Conservation (phyloP, 2,797 vertebrate genomes). For the Gymnoscopelus microlampas region DNA sequence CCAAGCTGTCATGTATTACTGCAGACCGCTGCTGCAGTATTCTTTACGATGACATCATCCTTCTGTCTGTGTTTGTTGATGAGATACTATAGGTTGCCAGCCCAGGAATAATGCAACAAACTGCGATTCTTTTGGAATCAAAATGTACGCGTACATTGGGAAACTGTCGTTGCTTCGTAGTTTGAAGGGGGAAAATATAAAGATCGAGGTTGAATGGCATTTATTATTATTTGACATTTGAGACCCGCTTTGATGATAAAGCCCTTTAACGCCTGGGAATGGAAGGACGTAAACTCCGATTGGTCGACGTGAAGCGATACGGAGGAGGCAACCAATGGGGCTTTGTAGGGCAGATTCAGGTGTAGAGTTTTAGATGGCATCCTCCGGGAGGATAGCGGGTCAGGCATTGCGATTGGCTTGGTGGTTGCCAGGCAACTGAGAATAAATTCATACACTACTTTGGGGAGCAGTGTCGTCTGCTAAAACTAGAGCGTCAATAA, state of each 20-base stretch:
- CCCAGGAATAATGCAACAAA: constrained; percentile 39
- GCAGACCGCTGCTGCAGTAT: constrained; percentile 80
- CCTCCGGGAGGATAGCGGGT: no score
- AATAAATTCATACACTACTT: no score
- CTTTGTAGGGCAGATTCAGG: no score
- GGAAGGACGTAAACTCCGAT: constrained; percentile 67
- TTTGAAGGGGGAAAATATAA: background rate
- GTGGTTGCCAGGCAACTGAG: no score
- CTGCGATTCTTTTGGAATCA: constrained; percentile 15
- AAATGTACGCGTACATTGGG: constrained; percentile 1
- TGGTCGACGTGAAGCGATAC: constrained; percentile 55
- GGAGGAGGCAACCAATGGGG: constrained; percentile 66
- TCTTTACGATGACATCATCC: constrained; percentile 82
- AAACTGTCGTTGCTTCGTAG: background rate
- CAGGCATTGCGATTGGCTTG: no score
- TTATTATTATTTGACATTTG: constrained; percentile 36
- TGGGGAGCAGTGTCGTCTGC: no score
- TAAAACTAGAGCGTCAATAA: no score
- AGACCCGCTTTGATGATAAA: constrained; percentile 49
- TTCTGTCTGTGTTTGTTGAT: constrained; percentile 55
- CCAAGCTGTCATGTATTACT: constrained; percentile 68
- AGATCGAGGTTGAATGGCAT: background rate
- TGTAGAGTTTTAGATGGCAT: no score
- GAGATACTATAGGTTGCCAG: constrained; percentile 58
- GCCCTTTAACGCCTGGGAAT: constrained; percentile 64